Conservation (phyloP, 1,140 invertebrate genomes). For the Steinernema khuongi region DNA sequence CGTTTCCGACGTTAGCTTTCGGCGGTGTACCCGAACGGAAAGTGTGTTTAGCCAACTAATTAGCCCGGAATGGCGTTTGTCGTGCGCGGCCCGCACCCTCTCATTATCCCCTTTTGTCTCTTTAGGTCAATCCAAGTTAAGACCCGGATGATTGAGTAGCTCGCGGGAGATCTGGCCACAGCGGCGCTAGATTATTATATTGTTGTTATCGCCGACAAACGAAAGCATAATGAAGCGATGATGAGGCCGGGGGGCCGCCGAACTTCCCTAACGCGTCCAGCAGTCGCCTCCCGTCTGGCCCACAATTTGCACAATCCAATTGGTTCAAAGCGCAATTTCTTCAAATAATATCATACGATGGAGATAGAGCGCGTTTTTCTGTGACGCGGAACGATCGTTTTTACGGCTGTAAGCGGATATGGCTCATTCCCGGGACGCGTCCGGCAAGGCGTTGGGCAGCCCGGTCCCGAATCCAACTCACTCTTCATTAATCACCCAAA, state of each 20-base stretch:
- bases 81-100: background rate
- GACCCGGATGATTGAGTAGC: constrained; percentile 6
- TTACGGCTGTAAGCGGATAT: no score
- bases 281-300: background rate
- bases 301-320: constrained; percentile 6
- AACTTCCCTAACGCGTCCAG: background rate
- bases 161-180: background rate
- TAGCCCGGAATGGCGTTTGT: background rate
- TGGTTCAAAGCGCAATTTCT: background rate
- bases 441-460: no score
- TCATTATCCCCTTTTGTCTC: constrained; percentile 10
- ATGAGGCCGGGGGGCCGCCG: background rate
- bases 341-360: constrained; percentile 4
- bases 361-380: background rate
- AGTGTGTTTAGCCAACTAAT: background rate
- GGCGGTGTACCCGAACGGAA: background rate
- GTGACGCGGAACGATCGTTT: no score
- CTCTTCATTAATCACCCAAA: no score
- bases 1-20: background rate
- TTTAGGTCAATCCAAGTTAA: constrained; percentile 12
- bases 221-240: constrained; percentile 10
- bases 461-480: no score
- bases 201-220: background rate
- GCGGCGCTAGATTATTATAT: background rate
- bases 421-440: no score